Evolutionary conservation across 2,888 invertebrate genomes (phyloP).

Genomic region (Drosophila gaucha): DNA sequence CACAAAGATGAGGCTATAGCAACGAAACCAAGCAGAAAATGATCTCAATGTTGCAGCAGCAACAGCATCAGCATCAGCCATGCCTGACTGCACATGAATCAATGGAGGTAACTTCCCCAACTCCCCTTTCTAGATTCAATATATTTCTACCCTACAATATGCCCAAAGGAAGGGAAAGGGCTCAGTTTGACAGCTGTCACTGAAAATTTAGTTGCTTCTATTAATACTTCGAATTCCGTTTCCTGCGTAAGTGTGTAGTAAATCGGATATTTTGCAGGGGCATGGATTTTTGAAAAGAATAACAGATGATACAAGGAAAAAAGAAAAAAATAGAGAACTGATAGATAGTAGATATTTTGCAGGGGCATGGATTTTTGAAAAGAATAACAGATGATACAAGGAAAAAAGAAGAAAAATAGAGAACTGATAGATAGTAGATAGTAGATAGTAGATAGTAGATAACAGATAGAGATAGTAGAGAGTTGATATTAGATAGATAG

Average conservation of each 20-base stretch:
- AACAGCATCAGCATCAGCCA: conserved; percentile 38
- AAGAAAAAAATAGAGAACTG: no score
- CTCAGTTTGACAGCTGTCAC: conserved; percentile 40
- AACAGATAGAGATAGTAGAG: no score
- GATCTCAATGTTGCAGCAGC: conserved; percentile 46
- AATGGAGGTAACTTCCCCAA: conserved; percentile 27
- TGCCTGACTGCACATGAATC: conserved; percentile 54
- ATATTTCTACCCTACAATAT: conserved; percentile 13
- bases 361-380: background rate
- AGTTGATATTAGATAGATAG: no score
- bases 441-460: no score
- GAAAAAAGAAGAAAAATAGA: no score
- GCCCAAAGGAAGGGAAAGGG: conserved; percentile 7
- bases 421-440: no score
- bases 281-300: no score
- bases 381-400: no score
- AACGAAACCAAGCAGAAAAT: conserved; percentile 61
- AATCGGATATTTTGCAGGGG: no score
- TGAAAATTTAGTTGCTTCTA: conserved; percentile 10
- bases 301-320: no score
- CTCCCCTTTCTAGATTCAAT: conserved; percentile 11
- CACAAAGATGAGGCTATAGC: conserved; percentile 48
- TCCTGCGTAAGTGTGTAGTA: background rate
- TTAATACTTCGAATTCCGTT: background rate
- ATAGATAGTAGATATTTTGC: no score